These are phyloP conservation scores for Notothenia coriiceps DNA, from an alignment of 2,113 vertebrate genomes.

Conservation along the genomic window DNA sequence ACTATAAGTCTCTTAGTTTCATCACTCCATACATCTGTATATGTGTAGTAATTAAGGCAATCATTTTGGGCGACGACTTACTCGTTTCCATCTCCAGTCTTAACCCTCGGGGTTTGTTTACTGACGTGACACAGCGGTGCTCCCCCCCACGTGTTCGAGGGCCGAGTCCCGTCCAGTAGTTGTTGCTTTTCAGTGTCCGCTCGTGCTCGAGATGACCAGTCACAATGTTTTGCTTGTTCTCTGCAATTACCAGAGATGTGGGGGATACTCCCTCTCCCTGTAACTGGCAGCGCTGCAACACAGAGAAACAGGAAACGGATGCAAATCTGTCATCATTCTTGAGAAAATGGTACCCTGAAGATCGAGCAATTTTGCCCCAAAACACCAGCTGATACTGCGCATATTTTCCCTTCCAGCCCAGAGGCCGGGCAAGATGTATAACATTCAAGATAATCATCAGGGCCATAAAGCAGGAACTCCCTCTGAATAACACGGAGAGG, in stretches of 20 bases:
- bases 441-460: conserved; percentile 57
- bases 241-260: conserved; percentile 63
- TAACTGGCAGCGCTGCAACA: conserved; percentile 79
- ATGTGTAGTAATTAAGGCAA: conserved; percentile 86
- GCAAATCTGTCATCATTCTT: conserved; percentile 48
- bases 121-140: conserved; percentile 57
- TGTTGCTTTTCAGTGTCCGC: conserved; percentile 65
- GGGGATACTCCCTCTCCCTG: conserved; percentile 62
- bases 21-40: conserved; percentile 79
- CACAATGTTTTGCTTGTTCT: conserved; percentile 63
- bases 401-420: conserved; percentile 42
- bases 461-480: conserved; percentile 48
- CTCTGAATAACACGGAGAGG: conserved; percentile 6
- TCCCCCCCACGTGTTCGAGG: conserved; percentile 49
- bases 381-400: conserved; percentile 23
- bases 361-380: conserved; percentile 28
- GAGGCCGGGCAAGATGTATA: conserved; percentile 21
- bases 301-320: conserved; percentile 58
- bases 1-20: conserved; percentile 78
- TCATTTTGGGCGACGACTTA: conserved; percentile 81
- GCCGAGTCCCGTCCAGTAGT: conserved; percentile 52
- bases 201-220: conserved; percentile 57
- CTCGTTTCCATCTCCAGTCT: conserved; percentile 71
- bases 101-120: conserved; percentile 59
- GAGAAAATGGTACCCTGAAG: conserved; percentile 44